Base-by-base conservation (phyloP, 2,797 vertebrate species). In the Pseudotriccus pelzelni region DNA sequence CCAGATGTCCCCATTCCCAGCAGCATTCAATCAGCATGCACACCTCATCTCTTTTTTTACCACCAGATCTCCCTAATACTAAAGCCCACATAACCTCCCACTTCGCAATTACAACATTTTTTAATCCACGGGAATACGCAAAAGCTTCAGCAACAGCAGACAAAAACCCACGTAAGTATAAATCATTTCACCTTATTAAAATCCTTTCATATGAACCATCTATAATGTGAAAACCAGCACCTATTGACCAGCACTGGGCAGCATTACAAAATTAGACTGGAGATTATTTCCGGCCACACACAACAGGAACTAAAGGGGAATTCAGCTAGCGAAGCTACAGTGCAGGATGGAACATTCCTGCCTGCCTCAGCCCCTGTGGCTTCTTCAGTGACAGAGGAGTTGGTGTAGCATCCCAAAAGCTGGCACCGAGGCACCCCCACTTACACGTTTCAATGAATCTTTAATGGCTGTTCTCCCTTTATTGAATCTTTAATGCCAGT, bases 391-490 rank as follows among this genome's bases (percentile, higher is more conserved):
- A 36, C 4, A 52, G 52, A 78, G 28, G 12, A 63, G 9, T 3
- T 46, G 23, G 11, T 8, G 11, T 15, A 64, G 63, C 36, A 69
- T 36, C 46, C 82, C 81, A 50, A 62, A 91, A 72, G 9, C 34
- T 23, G 66, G 20, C 63, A 94, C 32, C 22, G 39, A 96, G 72
- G 60, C 5, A 32, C 53, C 55, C 64, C 47, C 74, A 34, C 28
- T 88, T 58, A 46, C 23, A 36, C 4, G 4, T 25, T 17, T 72
- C 22, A 30, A 87, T 85, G 66, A 50, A 64, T 81, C 44, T 68
- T 95, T 90, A 77, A 88, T 77, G 47, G 73, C 19, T 53, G 10
- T 32, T 92, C 62, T 90, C 50, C 64, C 74, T 84, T 63, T 72
- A 30, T 2, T 62, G 59, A 97, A 76, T 81, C 50, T 94, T 93